phyloP scores from a whole-genome alignment of 1,140 invertebrate species.

The Scaptomyza hsui region DNA sequence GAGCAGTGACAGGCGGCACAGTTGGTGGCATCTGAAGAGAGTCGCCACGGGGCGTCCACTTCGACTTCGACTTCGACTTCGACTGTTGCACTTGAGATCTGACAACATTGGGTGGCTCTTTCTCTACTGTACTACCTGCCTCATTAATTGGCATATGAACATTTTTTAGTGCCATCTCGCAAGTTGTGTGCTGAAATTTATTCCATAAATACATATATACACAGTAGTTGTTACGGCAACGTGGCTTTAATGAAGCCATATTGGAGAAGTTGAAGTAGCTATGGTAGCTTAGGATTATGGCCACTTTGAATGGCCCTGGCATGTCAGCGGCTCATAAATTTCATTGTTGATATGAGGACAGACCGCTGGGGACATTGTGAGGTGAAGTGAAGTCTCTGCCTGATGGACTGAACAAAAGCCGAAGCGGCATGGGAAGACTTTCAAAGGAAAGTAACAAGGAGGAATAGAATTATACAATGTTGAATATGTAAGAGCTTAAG shows the following conservation, averaged over 20 bases:
- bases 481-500: too few relatives aligned
- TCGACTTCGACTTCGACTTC: too few relatives aligned
- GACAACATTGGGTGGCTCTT: slow-evolving; percentile 4
- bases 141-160: slow-evolving; percentile 76
- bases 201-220: slow-evolving; percentile 4
- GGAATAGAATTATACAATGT: neutral
- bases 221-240: slow-evolving; percentile 26
- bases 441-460: slow-evolving; percentile 10
- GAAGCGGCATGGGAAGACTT: slow-evolving; percentile 32
- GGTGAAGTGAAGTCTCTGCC: slow-evolving; percentile 6
- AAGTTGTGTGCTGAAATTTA: slow-evolving; percentile 43
- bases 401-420: slow-evolving; percentile 33
- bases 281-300: slow-evolving; percentile 58
- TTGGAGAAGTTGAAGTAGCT: slow-evolving; percentile 21
- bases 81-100: neutral
- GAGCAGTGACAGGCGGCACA: slow-evolving; percentile 54
- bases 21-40: slow-evolving; percentile 36
- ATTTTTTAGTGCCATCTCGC: slow-evolving; percentile 65
- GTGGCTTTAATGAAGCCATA: slow-evolving; percentile 74
- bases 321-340: slow-evolving; percentile 75
- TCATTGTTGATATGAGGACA: slow-evolving; percentile 48
- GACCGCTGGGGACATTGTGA: slow-evolving; percentile 34
- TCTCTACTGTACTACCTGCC: slow-evolving; percentile 8
- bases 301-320: slow-evolving; percentile 64
- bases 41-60: slow-evolving; percentile 15